phyloP scores from a whole-genome alignment of 2,888 invertebrate species.

The Gasteruption jaculator region DNA sequence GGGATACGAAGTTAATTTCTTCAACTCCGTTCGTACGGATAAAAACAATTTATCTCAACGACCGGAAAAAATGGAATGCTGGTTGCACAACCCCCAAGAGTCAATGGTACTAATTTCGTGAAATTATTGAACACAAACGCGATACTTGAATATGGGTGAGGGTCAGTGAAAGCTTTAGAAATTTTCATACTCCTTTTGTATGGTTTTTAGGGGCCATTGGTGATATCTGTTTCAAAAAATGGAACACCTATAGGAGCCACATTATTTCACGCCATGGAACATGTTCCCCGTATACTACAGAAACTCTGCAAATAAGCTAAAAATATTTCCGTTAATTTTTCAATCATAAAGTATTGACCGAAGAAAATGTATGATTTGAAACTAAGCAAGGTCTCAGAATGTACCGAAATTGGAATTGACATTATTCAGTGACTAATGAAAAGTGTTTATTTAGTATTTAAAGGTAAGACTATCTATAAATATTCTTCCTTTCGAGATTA shows the following conservation, averaged over 20 bases:
- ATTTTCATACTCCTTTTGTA: slow-evolving; percentile 3
- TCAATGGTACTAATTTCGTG: slow-evolving; percentile 25
- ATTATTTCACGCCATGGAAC: slow-evolving; percentile 28
- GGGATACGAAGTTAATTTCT: slow-evolving; percentile 30
- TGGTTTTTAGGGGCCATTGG: slow-evolving; percentile 32
- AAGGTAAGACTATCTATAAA: too few species aligned
- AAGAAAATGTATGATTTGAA: too few species aligned
- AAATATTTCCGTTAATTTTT: slow-evolving; percentile 6
- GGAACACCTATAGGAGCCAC: slow-evolving; percentile 28
- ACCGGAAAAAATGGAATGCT: slow-evolving; percentile 29
- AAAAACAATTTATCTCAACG: slow-evolving; percentile 34
- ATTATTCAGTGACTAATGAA: not conserved
- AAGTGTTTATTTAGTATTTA: too few species aligned
- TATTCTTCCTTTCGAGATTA: too few species aligned
- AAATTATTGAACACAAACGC: slow-evolving; percentile 4
- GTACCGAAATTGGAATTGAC: not conserved
- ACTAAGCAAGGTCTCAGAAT: too few species aligned
- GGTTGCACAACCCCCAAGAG: slow-evolving; percentile 39
- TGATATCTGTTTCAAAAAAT: slow-evolving; percentile 32
- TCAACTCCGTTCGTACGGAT: slow-evolving; percentile 30
- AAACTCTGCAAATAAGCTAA: slow-evolving; percentile 19
- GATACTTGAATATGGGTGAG: too few species aligned
- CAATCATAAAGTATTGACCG: not conserved
- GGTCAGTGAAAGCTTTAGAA: too few species aligned
- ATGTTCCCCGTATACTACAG: slow-evolving; percentile 32